Percentiles rank a stretch among this genome's conserved stretches.
Evolutionary conservation across 2,888 invertebrate genomes (phyloP).

Genomic region (Netelia inedita): DNA sequence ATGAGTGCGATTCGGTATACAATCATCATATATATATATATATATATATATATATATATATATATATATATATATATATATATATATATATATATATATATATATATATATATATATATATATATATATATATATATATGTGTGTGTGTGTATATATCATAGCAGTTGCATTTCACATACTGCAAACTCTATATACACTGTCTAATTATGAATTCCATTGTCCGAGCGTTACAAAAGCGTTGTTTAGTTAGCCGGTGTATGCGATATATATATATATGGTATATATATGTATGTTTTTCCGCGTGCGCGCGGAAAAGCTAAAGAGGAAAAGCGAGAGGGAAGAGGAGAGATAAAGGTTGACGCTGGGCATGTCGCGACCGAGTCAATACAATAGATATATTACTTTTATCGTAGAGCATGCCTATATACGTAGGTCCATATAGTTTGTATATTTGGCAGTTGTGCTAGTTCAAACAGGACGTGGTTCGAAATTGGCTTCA

Average conservation of each 20-base stretch:
- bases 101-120: not conserved
- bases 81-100: slow-evolving; percentile 11
- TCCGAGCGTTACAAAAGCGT: slow-evolving; percentile 60
- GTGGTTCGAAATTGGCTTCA: slow-evolving; percentile 9
- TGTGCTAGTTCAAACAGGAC: not conserved
- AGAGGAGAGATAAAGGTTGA: not conserved
- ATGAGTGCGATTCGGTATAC: slow-evolving; percentile 11
- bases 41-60: not conserved
- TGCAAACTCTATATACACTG: slow-evolving; percentile 21
- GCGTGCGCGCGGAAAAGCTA: not conserved
- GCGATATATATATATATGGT: not conserved
- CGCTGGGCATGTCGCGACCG: slow-evolving; percentile 2
- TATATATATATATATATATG: slow-evolving; percentile 14
- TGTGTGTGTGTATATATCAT: too few relatives aligned
- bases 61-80: not conserved
- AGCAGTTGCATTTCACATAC: slow-evolving; percentile 35
- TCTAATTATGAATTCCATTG: slow-evolving; percentile 65
- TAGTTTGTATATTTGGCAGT: slow-evolving; percentile 5
- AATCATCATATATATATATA: not conserved
- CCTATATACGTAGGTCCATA: not conserved
- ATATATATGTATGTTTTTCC: not conserved
- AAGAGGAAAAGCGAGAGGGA: not conserved
- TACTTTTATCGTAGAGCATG: slow-evolving; percentile 37
- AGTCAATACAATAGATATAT: slow-evolving; percentile 55
- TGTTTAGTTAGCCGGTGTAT: slow-evolving; percentile 54